Conservation (phyloP, 2,113 vertebrate species). For the Columbina picui region DNA sequence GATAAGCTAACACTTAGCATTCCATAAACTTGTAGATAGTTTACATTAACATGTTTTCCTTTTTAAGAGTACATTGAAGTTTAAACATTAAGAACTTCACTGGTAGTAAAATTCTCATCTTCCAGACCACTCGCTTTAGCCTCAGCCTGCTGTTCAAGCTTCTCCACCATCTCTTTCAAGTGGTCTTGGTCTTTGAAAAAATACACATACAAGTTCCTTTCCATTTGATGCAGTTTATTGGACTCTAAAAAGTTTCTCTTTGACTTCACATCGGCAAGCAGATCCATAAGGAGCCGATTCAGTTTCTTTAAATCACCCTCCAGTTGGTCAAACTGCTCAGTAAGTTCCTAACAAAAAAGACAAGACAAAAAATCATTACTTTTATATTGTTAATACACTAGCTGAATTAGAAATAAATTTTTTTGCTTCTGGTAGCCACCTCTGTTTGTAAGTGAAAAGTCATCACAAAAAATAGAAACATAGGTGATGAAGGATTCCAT, state of each 20-base stretch:
- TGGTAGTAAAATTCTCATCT: background rate
- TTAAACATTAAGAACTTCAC: background rate
- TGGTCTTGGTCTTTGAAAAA: slow-evolving; percentile 84
- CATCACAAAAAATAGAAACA: background rate
- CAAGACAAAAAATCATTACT: background rate
- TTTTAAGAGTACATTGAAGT: background rate
- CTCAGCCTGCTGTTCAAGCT: slow-evolving; percentile 78
- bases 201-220: slow-evolving; percentile 88
- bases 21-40: background rate
- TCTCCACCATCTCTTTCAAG: slow-evolving; percentile 83
- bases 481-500: background rate
- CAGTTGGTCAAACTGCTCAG: slow-evolving; percentile 76
- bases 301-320: slow-evolving; percentile 81
- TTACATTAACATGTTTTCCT: background rate
- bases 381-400: background rate
- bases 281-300: slow-evolving; percentile 79
- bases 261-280: slow-evolving; percentile 82
- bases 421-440: background rate
- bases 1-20: background rate
- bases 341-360: slow-evolving; percentile 80
- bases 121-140: slow-evolving; percentile 49
- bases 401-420: background rate
- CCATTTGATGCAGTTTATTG: slow-evolving; percentile 76
- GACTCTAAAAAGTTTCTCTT: slow-evolving; percentile 84
- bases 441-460: background rate